Evolutionary conservation across 2,888 invertebrate genomes (phyloP).

Genomic region (Idaea aversata): DNA sequence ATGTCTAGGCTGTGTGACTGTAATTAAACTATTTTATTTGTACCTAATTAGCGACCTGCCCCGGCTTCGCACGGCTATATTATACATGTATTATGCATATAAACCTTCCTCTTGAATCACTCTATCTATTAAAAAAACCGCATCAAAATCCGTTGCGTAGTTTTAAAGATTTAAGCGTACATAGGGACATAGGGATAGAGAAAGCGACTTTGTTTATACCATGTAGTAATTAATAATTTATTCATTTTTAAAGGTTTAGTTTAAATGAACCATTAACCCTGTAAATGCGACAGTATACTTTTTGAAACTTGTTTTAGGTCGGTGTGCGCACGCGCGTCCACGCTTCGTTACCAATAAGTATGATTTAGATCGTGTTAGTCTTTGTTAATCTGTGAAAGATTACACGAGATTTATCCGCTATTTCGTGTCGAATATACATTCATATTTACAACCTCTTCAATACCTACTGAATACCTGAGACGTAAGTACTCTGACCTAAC

Average conservation of each 20-base stretch:
- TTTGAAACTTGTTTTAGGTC: constrained; percentile 12
- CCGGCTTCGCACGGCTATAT: too few relatives aligned
- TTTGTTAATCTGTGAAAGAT: constrained; percentile 43
- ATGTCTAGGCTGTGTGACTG: too few relatives aligned
- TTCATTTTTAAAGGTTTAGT: not conserved
- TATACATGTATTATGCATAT: too few relatives aligned
- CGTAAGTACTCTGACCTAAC: not conserved
- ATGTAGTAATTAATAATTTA: too few relatives aligned
- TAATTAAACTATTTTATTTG: too few relatives aligned
- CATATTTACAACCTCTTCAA: constrained; percentile 6
- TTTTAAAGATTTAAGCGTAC: too few relatives aligned
- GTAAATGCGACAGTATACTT: constrained; percentile 24
- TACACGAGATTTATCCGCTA: constrained; percentile 33
- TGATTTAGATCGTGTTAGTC: constrained; percentile 58
- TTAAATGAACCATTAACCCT: not conserved
- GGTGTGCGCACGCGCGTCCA: constrained; percentile 48
- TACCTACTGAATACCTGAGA: not conserved
- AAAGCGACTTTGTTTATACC: too few relatives aligned
- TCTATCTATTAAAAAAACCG: too few relatives aligned
- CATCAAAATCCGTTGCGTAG: too few relatives aligned
- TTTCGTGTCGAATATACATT: constrained; percentile 7
- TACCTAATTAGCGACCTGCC: too few relatives aligned
- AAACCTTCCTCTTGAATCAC: too few relatives aligned
- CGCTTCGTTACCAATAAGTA: constrained; percentile 69
- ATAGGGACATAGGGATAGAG: too few relatives aligned